A percentile compares a stretch with the other conserved stretches of the same genome.
These are phyloP conservation scores for Osmerus eperlanus DNA, from an alignment of 2,113 vertebrate genomes.

Conservation along the genomic window DNA sequence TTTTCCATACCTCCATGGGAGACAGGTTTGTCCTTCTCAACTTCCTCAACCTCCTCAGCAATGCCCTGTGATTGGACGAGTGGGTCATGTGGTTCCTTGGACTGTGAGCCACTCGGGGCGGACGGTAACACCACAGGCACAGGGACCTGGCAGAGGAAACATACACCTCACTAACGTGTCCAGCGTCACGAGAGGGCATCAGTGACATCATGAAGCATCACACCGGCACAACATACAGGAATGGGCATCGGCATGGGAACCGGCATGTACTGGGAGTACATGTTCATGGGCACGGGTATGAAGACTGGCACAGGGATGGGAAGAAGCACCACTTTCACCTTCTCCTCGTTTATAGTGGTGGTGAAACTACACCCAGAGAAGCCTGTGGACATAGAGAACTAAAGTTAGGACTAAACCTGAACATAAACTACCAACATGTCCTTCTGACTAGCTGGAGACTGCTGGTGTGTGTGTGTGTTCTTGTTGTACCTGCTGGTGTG, in stretches of 20 bases:
- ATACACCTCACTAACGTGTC: background rate
- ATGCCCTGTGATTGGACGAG: conserved; percentile 50
- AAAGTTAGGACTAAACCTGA: background rate
- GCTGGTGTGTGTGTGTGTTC: too few species aligned
- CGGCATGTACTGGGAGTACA: conserved; percentile 91
- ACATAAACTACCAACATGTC: background rate
- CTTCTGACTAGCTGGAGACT: background rate
- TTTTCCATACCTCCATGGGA: conserved; percentile 75
- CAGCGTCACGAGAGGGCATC: background rate
- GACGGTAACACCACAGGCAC: conserved; percentile 83
- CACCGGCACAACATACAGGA: conserved; percentile 75
- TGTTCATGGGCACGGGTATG: conserved; percentile 91
- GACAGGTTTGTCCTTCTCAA: conserved; percentile 71
- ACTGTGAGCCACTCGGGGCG: conserved; percentile 67
- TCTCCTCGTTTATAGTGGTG: conserved; percentile 44
- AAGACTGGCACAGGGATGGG: conserved; percentile 91
- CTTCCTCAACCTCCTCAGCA: conserved; percentile 59
- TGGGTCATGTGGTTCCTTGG: conserved; percentile 76
- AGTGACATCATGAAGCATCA: background rate
- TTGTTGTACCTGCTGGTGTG: conserved; percentile 17
- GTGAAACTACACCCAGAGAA: background rate
- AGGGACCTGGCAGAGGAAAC: conserved; percentile 74
- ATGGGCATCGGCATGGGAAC: conserved; percentile 84
- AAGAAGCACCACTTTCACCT: conserved; percentile 79
- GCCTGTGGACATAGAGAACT: background rate